Percentiles rank a stretch among this genome's conserved stretches.
These are phyloP conservation scores for Platycheirus albimanus DNA, from an alignment of 2,888 invertebrate species.

Conservation along the genomic window DNA sequence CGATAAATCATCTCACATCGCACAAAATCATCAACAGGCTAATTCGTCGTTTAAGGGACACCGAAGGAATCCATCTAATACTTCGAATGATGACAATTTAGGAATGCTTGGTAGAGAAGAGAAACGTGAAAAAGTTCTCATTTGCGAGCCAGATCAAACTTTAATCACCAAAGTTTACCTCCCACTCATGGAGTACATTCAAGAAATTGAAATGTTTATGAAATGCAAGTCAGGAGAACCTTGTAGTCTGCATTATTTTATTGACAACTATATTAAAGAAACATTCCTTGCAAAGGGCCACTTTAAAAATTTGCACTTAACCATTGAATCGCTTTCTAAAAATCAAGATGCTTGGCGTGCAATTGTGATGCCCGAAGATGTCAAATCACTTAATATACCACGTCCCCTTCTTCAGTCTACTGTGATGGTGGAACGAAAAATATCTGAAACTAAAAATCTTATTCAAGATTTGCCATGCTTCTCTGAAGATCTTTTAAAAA, in stretches of 20 bases:
- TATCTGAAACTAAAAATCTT: slow-evolving; percentile 86
- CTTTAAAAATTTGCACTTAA: slow-evolving; percentile 83
- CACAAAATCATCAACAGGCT: slow-evolving; percentile 71
- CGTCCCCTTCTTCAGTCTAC: slow-evolving; percentile 89
- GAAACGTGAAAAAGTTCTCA: slow-evolving; percentile 85
- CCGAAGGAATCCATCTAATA: slow-evolving; percentile 81
- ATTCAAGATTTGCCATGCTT: slow-evolving; percentile 89
- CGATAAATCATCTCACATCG: slow-evolving; percentile 84
- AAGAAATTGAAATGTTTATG: slow-evolving; percentile 90
- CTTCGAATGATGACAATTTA: slow-evolving; percentile 81
- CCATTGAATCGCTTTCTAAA: slow-evolving; percentile 88
- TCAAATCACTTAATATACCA: slow-evolving; percentile 85
- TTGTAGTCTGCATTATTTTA: slow-evolving; percentile 91
- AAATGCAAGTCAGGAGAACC: slow-evolving; percentile 85
- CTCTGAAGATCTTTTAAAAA: slow-evolving; percentile 89
- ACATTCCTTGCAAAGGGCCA: slow-evolving; percentile 92
- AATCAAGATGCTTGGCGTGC: slow-evolving; percentile 91
- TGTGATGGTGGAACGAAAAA: slow-evolving; percentile 86
- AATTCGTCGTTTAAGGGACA: slow-evolving; percentile 79
- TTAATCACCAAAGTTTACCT: slow-evolving; percentile 91
- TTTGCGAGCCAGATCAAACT: slow-evolving; percentile 90
- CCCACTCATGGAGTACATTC: slow-evolving; percentile 91
- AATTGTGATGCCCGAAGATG: slow-evolving; percentile 87
- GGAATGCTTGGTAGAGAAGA: slow-evolving; percentile 75
- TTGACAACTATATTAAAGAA: slow-evolving; percentile 93